Conservation (phyloP, 2,797 vertebrate genomes). For the Notamacropus eugenii region DNA sequence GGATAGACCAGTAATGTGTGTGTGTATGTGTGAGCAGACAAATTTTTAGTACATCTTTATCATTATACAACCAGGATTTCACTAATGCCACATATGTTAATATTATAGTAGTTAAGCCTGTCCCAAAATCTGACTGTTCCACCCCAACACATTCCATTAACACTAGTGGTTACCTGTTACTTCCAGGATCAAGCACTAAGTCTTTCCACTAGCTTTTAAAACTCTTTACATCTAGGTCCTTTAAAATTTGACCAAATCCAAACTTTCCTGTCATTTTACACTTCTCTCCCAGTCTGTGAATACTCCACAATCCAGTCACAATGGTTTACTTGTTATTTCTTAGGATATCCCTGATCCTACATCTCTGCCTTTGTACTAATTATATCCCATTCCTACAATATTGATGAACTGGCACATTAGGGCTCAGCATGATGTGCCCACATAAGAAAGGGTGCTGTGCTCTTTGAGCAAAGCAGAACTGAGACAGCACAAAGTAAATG, state of each 20-base stretch:
- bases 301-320: neutral
- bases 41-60: neutral
- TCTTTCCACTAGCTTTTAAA: neutral
- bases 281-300: too few relatives aligned
- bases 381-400: neutral
- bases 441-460: too few relatives aligned
- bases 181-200: neutral
- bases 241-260: neutral
- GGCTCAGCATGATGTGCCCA: too few relatives aligned
- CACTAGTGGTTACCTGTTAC: neutral
- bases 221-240: too few relatives aligned
- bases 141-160: neutral
- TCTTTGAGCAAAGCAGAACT: too few relatives aligned
- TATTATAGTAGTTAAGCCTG: neutral
- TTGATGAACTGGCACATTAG: neutral
- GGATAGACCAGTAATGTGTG: neutral
- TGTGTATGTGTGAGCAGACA: neutral
- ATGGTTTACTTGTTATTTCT: neutral
- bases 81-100: neutral
- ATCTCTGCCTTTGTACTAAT: neutral
- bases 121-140: neutral
- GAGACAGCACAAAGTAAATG: too few relatives aligned
- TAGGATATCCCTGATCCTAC: neutral
- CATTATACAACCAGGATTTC: neutral
- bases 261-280: neutral